Evolutionary conservation across 2,888 invertebrate genomes (phyloP).

Genomic region (Cephonodes hylas): DNA sequence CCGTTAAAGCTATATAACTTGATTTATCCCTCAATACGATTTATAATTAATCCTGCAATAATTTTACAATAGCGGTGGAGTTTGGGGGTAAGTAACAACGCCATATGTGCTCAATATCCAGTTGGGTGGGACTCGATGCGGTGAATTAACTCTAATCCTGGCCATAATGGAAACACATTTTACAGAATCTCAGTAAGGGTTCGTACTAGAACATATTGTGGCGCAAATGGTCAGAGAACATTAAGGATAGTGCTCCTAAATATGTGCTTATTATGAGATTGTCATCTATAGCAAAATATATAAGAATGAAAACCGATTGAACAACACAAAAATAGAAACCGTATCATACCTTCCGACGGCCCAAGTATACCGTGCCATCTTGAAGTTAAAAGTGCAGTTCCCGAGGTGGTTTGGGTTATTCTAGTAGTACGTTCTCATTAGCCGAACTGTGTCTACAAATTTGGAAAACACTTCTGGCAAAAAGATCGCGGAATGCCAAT

Average conservation of each 20-base stretch:
- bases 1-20: constrained; percentile 20
- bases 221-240: background rate
- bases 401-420: no score
- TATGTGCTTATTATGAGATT: no score
- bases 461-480: no score
- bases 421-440: no score
- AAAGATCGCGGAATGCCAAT: no score
- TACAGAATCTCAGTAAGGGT: constrained; percentile 43
- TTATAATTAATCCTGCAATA: constrained; percentile 64
- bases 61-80: constrained; percentile 31
- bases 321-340: no score
- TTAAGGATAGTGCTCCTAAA: background rate
- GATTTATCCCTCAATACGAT: constrained; percentile 53
- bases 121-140: constrained; percentile 48
- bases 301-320: no score
- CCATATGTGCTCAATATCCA: constrained; percentile 74
- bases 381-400: no score
- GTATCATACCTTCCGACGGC: no score
- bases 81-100: constrained; percentile 39
- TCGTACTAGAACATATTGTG: background rate
- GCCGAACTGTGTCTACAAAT: no score
- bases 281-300: no score
- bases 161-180: constrained; percentile 66
- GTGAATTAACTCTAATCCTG: constrained; percentile 68
- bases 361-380: no score